These are phyloP conservation scores for Anthoscopus minutus DNA, from an alignment of 2,113 vertebrate genomes.

Conservation along the genomic window DNA sequence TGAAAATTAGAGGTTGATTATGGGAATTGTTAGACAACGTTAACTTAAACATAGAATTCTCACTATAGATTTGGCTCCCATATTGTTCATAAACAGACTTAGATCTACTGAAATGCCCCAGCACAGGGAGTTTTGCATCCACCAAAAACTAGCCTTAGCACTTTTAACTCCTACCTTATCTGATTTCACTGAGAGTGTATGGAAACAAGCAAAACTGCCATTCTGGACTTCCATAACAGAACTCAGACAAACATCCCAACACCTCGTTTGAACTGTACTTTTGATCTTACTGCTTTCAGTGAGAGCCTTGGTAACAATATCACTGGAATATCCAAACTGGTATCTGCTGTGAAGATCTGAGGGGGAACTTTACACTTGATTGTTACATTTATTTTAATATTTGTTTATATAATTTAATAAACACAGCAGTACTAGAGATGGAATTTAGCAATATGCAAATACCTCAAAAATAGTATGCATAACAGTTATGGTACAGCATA, in stretches of 20 bases:
- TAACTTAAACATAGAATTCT: not conserved
- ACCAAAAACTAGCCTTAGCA: not conserved
- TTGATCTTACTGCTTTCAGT: not conserved
- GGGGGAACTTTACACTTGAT: not conserved
- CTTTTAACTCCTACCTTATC: not conserved
- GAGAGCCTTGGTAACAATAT: not conserved
- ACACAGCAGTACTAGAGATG: not conserved
- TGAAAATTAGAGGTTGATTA: not conserved
- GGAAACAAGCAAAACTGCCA: not conserved
- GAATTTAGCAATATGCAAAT: slow-evolving; percentile 43
- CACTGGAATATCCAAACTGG: not conserved
- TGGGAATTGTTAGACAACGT: not conserved
- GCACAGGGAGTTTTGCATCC: not conserved
- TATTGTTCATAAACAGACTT: not conserved
- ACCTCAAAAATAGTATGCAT: slow-evolving; percentile 46
- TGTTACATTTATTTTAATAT: slow-evolving; percentile 27
- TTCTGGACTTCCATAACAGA: not conserved
- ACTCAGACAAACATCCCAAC: not conserved
- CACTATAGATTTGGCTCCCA: not conserved
- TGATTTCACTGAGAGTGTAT: not conserved
- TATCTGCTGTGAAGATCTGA: not conserved
- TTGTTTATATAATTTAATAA: slow-evolving; percentile 49
- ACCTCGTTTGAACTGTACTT: not conserved
- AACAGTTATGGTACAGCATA: slow-evolving; percentile 7
- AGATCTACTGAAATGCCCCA: not conserved